Conservation (phyloP, 2,888 invertebrate genomes). For the Tanytarsus gracilentus region DNA sequence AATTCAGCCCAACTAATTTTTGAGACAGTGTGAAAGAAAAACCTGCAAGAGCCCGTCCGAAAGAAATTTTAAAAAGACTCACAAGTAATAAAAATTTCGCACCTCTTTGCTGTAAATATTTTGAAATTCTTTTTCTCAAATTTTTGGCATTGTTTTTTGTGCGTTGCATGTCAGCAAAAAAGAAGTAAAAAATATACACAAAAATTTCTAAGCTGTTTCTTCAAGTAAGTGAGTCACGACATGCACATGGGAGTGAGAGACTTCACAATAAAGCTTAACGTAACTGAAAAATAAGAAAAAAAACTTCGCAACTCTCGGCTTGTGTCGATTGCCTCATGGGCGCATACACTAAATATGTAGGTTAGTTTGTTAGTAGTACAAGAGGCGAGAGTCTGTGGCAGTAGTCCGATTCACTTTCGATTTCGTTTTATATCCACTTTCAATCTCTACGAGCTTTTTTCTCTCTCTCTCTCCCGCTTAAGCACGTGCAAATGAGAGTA, state of each 20-base stretch:
- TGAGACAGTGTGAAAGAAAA: too few relatives aligned
- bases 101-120: not conserved
- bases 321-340: slow-evolving; percentile 9
- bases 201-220: not conserved
- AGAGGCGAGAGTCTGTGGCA: not conserved
- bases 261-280: too few relatives aligned
- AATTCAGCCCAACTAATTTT: too few relatives aligned
- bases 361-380: slow-evolving; percentile 27
- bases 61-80: too few relatives aligned
- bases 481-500: not conserved
- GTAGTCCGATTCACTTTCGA: slow-evolving; percentile 23
- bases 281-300: not conserved
- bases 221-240: too few relatives aligned
- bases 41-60: too few relatives aligned
- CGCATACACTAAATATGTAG: slow-evolving; percentile 2
- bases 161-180: not conserved
- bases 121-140: not conserved
- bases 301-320: slow-evolving; percentile 12
- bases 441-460: not conserved
- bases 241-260: too few relatives aligned
- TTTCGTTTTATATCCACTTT: slow-evolving; percentile 24
- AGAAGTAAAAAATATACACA: not conserved
- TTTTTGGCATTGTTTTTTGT: not conserved
- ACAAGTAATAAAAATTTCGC: too few relatives aligned
- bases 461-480: not conserved